Base-by-base conservation (phyloP, 2,113 vertebrate genomes). In the Apaloderma vittatum region DNA sequence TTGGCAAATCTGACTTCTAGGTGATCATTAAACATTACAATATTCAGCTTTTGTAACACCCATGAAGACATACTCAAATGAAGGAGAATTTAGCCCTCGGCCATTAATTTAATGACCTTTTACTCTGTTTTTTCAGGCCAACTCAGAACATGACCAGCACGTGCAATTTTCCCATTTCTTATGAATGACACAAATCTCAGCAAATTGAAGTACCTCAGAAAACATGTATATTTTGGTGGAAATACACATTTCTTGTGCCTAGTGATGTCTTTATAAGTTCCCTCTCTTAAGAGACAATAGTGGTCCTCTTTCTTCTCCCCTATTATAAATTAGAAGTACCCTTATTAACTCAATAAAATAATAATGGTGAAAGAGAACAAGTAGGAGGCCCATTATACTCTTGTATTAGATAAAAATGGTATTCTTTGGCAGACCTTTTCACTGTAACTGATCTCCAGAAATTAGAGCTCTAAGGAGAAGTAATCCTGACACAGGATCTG, bases 81-180 rank as follows among this genome's bases (percentile, higher is more conserved):
- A 88, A 88, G 71, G 55, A 90, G 75, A 92, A 88, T 91, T 92
- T 63, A 77, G 88, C 83, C 72, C 37, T 88, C 4, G 2, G 79
- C 68, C 59, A 94, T 71, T 86, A 86, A 83, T 37, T 92, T 94
- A 73, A 96, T 95, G 77, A 94, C 61, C 21, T 83, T 65, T 84
- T 77, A 59, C 91, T 84, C 76, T 71, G 32, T 2, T 89, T 93
- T 92, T 86, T 68, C 72, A 84, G 67, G 72, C 63, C 79, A 94
- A 51, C 32, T 86, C 51, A 43, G 51, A 86, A 66, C 55, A 58
- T 34, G 24, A 68, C 72, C 61, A 72, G 82, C 71, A 92, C 0
- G 0, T 32, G 59, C 78, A 58, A 61, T 90, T 90, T 89, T 63
- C 70, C 77, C 59, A 18, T 26, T 89, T 87, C 51, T 89, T 81